These are phyloP conservation scores for Scyliorhinus canicula DNA, from an alignment of 2,797 vertebrate species.

Conservation along the genomic window DNA sequence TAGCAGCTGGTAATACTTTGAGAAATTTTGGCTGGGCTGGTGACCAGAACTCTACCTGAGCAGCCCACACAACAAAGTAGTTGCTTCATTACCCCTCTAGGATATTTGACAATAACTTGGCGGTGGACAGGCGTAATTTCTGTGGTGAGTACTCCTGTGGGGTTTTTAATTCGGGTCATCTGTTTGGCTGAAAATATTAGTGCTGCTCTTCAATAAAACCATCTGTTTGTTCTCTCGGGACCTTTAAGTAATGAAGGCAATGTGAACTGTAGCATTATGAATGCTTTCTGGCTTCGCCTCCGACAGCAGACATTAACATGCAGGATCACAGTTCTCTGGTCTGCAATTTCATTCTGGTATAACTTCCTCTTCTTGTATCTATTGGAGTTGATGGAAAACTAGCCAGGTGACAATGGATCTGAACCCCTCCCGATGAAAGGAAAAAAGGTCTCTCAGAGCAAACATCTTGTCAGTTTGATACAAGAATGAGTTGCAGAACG, in stretches of 20 bases:
- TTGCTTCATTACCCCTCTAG: too few species aligned
- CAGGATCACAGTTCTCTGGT: background rate
- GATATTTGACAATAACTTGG: conserved; percentile 1
- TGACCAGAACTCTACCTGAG: background rate
- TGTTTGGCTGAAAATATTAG: conserved; percentile 3
- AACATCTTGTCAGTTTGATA: background rate
- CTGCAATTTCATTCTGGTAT: background rate
- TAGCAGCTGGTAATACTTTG: background rate
- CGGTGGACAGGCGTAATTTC: background rate
- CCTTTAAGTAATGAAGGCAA: conserved; percentile 18
- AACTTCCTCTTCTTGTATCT: background rate
- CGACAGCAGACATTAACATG: background rate
- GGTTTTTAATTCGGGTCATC: conserved; percentile 7
- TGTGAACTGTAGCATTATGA: conserved; percentile 13
- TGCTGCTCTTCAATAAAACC: background rate
- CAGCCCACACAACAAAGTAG: background rate
- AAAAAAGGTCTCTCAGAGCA: background rate
- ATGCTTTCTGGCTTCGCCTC: background rate
- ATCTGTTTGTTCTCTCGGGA: conserved; percentile 31
- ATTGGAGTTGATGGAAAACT: background rate
- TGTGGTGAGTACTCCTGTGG: conserved; percentile 15
- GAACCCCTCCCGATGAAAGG: background rate
- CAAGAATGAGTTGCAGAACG: background rate
- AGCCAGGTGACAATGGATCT: background rate
- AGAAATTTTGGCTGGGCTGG: background rate